phyloP scores from a whole-genome alignment of 2,797 vertebrate species.

The Tokudaia muenninki region DNA sequence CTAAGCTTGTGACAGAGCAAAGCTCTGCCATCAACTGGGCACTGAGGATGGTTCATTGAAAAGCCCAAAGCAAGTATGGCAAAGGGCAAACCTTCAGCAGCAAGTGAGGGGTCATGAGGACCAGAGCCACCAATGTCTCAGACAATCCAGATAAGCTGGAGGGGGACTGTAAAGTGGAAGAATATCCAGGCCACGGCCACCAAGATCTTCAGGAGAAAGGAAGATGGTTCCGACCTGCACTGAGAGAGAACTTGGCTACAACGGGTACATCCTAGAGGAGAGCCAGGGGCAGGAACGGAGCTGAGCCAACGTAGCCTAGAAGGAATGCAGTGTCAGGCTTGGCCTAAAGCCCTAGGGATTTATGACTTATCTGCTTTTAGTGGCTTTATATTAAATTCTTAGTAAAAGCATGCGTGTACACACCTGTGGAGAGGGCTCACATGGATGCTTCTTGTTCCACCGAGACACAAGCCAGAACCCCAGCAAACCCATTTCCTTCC shows the following conservation, averaged over 20 bases:
- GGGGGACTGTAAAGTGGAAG: background rate
- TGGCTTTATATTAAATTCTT: conserved; percentile 42
- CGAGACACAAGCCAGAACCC: background rate
- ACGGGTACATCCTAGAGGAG: background rate
- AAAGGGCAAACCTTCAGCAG: background rate
- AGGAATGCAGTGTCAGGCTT: background rate
- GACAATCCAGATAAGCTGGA: background rate
- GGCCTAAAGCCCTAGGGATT: background rate
- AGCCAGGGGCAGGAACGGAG: background rate
- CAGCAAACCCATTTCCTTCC: background rate
- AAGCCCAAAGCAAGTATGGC: background rate
- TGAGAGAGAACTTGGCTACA: background rate
- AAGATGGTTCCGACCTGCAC: background rate
- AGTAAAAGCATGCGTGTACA: background rate
- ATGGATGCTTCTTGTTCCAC: background rate
- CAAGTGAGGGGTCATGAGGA: background rate
- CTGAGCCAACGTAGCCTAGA: no score
- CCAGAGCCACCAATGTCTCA: background rate
- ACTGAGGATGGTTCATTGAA: background rate
- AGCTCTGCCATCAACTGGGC: background rate
- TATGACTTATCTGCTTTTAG: background rate
- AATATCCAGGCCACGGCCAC: background rate
- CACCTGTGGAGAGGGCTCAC: background rate
- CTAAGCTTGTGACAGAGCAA: background rate
- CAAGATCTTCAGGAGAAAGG: background rate